These are phyloP conservation scores for Threskiornis aethiopicus DNA, from an alignment of 2,797 vertebrate genomes.

Conservation along the genomic window DNA sequence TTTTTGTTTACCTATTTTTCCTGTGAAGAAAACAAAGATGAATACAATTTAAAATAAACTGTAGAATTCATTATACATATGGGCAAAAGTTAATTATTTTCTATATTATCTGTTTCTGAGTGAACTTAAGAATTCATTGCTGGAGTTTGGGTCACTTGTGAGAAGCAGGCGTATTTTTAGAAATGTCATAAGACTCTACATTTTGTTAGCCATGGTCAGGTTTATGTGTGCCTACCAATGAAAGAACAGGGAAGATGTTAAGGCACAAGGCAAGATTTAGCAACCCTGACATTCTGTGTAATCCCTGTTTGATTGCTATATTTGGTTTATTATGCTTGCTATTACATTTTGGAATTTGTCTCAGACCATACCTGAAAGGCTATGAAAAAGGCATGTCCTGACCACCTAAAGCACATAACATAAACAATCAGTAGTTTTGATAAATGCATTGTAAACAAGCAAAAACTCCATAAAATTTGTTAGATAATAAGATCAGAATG, in stretches of 20 bases:
- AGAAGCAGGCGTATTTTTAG: slow-evolving; percentile 2
- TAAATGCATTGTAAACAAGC: not conserved
- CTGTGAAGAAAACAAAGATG: not conserved
- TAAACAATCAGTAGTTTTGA: not conserved
- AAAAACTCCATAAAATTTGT: not conserved
- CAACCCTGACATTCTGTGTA: slow-evolving; percentile 1
- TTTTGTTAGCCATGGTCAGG: not conserved
- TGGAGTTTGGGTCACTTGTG: not conserved
- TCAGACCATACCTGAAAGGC: not conserved
- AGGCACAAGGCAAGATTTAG: not conserved
- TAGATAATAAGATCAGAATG: not conserved
- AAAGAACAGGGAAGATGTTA: not conserved
- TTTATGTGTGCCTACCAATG: not conserved
- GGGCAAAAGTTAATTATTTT: slow-evolving; percentile 33
- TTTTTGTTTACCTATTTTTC: not conserved
- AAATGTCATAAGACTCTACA: not conserved
- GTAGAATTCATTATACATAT: not conserved
- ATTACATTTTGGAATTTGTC: not conserved
- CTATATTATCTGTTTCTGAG: not conserved
- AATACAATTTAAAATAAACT: slow-evolving; percentile 33
- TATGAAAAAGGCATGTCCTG: not conserved
- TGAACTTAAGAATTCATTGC: not conserved
- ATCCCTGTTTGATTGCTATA: slow-evolving; percentile 29
- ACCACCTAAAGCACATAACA: not conserved
- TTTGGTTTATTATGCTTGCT: not conserved